These are phyloP conservation scores for Melipona quadrifasciata DNA, from an alignment of 1,140 invertebrate species.

Conservation along the genomic window DNA sequence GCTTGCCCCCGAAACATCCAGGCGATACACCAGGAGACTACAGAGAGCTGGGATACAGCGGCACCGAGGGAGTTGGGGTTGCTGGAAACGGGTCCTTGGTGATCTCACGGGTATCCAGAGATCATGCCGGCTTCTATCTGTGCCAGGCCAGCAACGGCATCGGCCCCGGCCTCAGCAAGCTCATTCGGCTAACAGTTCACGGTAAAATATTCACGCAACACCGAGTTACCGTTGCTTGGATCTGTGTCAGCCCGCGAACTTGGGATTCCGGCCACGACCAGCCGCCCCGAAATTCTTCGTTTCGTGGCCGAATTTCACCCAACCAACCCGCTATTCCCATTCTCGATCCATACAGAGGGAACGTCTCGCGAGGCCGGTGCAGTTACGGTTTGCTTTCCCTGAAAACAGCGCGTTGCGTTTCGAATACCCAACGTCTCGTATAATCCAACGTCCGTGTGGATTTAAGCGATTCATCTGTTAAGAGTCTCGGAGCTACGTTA, in stretches of 20 bases:
- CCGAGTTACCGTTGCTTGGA: conserved; percentile 38
- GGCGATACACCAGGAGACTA: conserved; percentile 78
- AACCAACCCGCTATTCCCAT: not conserved
- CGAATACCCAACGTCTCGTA: not conserved
- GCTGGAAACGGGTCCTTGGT: conserved; percentile 83
- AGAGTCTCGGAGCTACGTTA: fast-evolving
- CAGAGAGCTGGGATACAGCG: conserved; percentile 76
- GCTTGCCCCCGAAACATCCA: conserved; percentile 50
- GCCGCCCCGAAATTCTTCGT: conserved; percentile 30
- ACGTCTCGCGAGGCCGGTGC: not conserved
- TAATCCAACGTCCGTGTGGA: not conserved
- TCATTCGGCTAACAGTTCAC: conserved; percentile 85
- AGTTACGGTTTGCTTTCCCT: not conserved
- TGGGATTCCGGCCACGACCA: conserved; percentile 37
- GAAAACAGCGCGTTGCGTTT: no score
- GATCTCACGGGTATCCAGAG: conserved; percentile 82
- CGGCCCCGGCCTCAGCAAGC: conserved; percentile 85
- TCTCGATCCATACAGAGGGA: not conserved
- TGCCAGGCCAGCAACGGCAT: conserved; percentile 86
- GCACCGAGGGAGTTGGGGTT: conserved; percentile 76
- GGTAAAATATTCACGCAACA: conserved; percentile 82
- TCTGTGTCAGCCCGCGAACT: conserved; percentile 28
- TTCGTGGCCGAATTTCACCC: conserved; percentile 28
- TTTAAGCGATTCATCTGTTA: not conserved
- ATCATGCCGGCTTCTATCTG: conserved; percentile 84